Evolutionary conservation across 92 coral and sea anemone genomes (phyloP), one percentile per base, ranked within the genome.

Genomic region (Micromussa lordhowensis): DNA sequence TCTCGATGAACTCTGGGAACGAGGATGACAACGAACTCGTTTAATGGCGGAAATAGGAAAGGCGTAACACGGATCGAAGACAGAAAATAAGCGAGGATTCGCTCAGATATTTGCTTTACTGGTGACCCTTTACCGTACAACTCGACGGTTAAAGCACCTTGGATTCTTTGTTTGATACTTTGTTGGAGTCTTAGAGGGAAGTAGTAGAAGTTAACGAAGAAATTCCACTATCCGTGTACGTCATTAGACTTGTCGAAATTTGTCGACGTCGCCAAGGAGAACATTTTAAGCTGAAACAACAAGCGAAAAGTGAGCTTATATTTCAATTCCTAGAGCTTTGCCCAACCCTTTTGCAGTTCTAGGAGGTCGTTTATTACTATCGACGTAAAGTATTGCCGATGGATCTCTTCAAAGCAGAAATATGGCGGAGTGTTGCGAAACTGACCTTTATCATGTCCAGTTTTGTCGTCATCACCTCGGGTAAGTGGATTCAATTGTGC

Each of bases 41-140:
- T 24, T 35, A 63, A 72, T 84, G 80, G 87, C 87, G 87, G 87
- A 84, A 84, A 84, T 73, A 31, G 51, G 38, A 40, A 32, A 73
- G 87, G 57, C 58, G 72, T n/a, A 54, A 16, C 5, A 7, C 34
- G 21, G 38, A 36, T 5, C 38, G 11, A 15, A 22, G 48, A 8
- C 2, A 32, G 49, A 32, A 84, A 54, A 31, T 2, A 36, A 3
- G 32, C 28, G 54, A 30, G 14, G 5, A 24, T 54, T 36, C 28
- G 8, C 13, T 53, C 16, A 30, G 18, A 73, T 24, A 34, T 72
- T 84, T 24, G 28, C 40, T 14, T 14, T 84, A 54, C 59, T 40
- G 3, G 7, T 18, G 26, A 26, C 72, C 3, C 0, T 69, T 84
- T 22, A n/a, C 68, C 24, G 72, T 19, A 26, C 36, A n/a, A 0